Percentiles rank a stretch among this genome's conserved stretches.
Evolutionary conservation across 2,113 vertebrate genomes (phyloP).

Genomic region (Sapayoa aenigma): DNA sequence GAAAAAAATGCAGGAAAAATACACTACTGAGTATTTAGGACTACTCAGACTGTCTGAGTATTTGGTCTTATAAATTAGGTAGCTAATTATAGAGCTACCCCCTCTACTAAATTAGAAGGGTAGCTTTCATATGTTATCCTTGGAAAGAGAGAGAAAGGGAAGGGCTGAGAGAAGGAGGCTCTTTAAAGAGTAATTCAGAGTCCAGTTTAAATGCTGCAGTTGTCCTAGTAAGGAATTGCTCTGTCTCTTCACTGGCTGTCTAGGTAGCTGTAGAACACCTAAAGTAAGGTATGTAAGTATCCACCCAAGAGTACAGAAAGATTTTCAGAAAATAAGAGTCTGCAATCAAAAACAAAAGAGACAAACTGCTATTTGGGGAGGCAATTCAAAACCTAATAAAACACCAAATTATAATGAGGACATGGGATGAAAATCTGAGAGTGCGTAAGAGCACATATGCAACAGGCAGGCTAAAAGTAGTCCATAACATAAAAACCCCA

Average conservation of each 20-base stretch:
- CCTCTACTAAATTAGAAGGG: not conserved
- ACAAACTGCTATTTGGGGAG: not conserved
- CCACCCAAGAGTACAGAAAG: not conserved
- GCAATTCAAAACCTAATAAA: not conserved
- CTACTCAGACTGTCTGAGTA: not conserved
- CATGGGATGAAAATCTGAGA: not conserved
- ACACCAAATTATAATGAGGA: not conserved
- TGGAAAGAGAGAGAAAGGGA: not conserved
- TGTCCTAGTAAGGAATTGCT: not conserved
- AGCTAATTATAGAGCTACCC: not conserved
- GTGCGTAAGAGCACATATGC: not conserved
- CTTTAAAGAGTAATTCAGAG: not conserved
- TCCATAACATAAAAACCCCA: not conserved
- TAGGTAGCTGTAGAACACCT: not conserved
- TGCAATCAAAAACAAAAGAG: not conserved
- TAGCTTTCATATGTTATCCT: not conserved
- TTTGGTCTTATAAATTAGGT: not conserved
- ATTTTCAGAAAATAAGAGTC: not conserved
- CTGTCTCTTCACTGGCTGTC: not conserved
- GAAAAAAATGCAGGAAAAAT: not conserved
- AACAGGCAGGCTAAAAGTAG: not conserved
- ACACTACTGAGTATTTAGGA: not conserved
- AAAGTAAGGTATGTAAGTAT: not conserved
- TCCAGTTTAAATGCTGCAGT: not conserved
- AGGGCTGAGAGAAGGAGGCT: not conserved